Base-by-base conservation (phyloP, 2,797 vertebrate species). In the Lacerta agilis region DNA sequence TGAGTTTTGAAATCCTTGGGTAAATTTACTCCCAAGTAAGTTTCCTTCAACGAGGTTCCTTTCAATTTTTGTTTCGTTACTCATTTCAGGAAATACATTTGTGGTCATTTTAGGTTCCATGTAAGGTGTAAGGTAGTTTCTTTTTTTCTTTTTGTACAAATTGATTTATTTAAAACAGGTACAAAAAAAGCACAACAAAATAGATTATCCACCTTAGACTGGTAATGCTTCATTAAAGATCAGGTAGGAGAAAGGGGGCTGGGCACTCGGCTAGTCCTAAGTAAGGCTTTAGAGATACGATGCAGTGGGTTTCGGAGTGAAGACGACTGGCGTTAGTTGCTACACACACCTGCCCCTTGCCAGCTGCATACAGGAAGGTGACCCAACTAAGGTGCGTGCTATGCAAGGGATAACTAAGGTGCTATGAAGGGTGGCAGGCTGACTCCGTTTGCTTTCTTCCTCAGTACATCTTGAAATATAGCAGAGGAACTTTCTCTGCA, bases 141-240 rank as follows among this genome's bases (percentile, higher is more conserved):
- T n/a, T n/a, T n/a, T n/a, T 2, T 33, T 33, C 33, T 33, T 33
- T 33, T 33, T 33, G 98, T 99, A 99, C 98, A 99, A 99, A 99
- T 97, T 97, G 98, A 98, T 99, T 98, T 99, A 98, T 99, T 99
- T 97, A 98, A 98, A 99, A 99, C 98, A 98, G 98, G 98, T 99
- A 99, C 97, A 99, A 99, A 99, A n/a, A 97, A 99, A 99, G 98
- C 96, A 98, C 98, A 99, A 98, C 98, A 99, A 99, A 99, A 99
- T 99, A 99, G 98, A 98, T 99, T 98, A 98, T 97, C 96, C 95
- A 96, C 96, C 95, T 96, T 95, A 96, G 92, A 97, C 97, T 96
- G 96, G 96, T 97, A 97, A 97, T 97, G 97, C 96, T 97, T 97
- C 97, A 95, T 97, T 97, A 97, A 96, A 97, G 97, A 96, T 96